phyloP scores from a whole-genome alignment of 64 coral and sea anemone species.

The Exaiptasia diaphana region DNA sequence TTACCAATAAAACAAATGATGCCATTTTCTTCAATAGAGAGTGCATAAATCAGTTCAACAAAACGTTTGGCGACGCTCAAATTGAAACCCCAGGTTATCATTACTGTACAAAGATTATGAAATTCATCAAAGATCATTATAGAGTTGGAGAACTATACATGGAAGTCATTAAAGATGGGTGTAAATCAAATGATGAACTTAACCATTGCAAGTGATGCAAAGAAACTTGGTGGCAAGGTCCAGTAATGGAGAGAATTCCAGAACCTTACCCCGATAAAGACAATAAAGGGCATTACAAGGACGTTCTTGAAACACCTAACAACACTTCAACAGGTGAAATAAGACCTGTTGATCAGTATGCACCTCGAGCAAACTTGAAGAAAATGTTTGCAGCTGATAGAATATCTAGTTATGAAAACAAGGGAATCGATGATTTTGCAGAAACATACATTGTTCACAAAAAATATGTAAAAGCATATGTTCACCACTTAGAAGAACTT shows the following conservation, averaged over 20 bases:
- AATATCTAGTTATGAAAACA: background rate
- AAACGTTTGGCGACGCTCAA: background rate
- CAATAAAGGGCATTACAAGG: slow-evolving; percentile 31
- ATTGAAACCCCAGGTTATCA: slow-evolving; percentile 13
- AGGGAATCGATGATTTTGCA: background rate
- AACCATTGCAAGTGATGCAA: background rate
- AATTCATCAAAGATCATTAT: slow-evolving; percentile 36
- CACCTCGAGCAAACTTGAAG: slow-evolving; percentile 20
- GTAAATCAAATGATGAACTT: slow-evolving; percentile 17
- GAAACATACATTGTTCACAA: background rate
- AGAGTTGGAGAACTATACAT: slow-evolving; percentile 17
- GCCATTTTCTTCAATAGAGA: background rate
- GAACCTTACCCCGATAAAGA: slow-evolving; percentile 32
- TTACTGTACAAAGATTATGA: background rate
- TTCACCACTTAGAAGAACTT: background rate
- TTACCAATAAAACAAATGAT: background rate
- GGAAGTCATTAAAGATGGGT: slow-evolving; percentile 27
- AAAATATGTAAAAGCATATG: background rate
- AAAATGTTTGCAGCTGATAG: slow-evolving; percentile 6
- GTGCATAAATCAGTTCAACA: background rate
- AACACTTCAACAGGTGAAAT: background rate
- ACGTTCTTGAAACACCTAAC: slow-evolving; percentile 6
- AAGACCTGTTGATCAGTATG: background rate
- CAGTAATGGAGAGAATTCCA: slow-evolving; percentile 3
- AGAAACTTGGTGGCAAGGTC: background rate